Conservation (phyloP, 2,113 vertebrate species). For the Boulengeromyrus knoepffleri region DNA sequence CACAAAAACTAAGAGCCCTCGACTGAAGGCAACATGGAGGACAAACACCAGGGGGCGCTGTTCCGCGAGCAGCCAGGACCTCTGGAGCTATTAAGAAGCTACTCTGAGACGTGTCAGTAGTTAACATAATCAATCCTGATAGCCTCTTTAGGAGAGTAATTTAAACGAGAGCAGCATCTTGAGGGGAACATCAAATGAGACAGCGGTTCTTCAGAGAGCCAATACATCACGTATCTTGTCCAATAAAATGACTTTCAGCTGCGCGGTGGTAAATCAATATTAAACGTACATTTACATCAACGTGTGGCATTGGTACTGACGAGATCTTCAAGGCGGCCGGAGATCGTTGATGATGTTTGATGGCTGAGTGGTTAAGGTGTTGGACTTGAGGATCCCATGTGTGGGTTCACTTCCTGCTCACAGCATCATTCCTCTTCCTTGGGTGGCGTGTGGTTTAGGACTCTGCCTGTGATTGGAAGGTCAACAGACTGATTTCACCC, state of each 20-base stretch:
- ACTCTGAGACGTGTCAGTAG: neutral
- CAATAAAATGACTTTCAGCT: neutral
- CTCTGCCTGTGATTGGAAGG: neutral
- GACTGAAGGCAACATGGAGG: neutral
- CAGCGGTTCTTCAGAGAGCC: neutral
- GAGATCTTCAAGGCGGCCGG: neutral
- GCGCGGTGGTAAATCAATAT: constrained; percentile 2
- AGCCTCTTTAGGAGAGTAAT: constrained; percentile 1
- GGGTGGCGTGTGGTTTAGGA: neutral
- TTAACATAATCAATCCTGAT: constrained; percentile 7
- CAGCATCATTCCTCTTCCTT: neutral
- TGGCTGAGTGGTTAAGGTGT: neutral
- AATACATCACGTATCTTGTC: neutral
- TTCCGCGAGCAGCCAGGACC: neutral
- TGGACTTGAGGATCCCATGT: neutral
- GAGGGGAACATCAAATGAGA: neutral
- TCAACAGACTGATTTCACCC: neutral
- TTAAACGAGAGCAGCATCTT: constrained; percentile 5
- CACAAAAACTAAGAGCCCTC: neutral
- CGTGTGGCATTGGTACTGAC: neutral
- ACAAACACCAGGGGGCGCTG: neutral
- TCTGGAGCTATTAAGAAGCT: neutral
- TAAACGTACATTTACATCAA: constrained; percentile 13
- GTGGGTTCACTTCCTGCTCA: neutral
- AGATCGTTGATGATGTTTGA: neutral